A percentile compares a stretch with the other conserved stretches of the same genome.
These are phyloP conservation scores for Porites cylindrica DNA, from an alignment of 92 coral and sea anemone species.

Conservation along the genomic window DNA sequence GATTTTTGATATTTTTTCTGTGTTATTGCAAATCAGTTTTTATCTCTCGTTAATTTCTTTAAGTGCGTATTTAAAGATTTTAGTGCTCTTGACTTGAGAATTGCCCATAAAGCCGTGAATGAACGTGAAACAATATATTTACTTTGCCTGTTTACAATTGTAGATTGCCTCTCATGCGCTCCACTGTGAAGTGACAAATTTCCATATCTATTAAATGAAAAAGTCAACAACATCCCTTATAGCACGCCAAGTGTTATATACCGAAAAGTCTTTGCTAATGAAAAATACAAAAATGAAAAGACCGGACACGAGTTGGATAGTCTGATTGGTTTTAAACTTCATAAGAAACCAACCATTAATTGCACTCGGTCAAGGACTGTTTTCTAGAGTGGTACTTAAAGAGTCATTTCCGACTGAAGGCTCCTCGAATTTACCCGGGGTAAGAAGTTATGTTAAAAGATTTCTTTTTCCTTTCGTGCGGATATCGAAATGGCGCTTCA, in stretches of 20 bases:
- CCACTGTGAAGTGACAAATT: constrained; percentile 19
- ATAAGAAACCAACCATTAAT: not conserved
- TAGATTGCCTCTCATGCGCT: constrained; percentile 11
- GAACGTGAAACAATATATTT: constrained; percentile 18
- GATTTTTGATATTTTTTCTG: not conserved
- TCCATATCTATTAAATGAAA: constrained; percentile 37
- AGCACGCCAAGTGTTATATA: constrained; percentile 22
- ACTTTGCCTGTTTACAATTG: constrained; percentile 25
- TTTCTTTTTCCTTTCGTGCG: not conserved
- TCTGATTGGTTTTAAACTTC: constrained; percentile 26
- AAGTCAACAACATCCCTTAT: constrained; percentile 35
- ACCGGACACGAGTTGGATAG: constrained; percentile 36
- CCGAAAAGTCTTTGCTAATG: constrained; percentile 35
- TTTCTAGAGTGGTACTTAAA: not conserved
- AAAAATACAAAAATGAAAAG: constrained; percentile 17
- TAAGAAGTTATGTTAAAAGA: constrained; percentile 1
- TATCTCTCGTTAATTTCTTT: not conserved
- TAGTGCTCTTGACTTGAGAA: not conserved
- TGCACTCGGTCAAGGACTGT: constrained; percentile 3
- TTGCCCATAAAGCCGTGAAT: not conserved
- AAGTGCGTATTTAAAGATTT: not conserved
- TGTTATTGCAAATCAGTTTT: not conserved
- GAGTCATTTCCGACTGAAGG: constrained; percentile 27
- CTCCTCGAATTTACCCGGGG: constrained; percentile 3
- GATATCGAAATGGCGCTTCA: constrained; percentile 19